Evolutionary conservation across 2,888 invertebrate species (phyloP).

Genomic region (Ennomos quercinarius): DNA sequence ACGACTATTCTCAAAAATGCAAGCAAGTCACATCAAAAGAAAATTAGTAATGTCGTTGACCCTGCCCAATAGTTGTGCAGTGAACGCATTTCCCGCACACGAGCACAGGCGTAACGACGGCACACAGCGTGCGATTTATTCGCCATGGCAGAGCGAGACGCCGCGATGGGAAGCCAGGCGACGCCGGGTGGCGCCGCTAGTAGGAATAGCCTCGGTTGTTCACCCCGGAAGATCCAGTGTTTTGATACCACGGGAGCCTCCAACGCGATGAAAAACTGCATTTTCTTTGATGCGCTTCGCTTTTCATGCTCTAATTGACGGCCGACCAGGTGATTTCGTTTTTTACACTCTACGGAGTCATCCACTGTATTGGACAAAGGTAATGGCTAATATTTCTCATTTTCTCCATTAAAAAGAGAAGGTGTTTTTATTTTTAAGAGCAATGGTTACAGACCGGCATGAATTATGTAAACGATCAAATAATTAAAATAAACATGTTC

Average conservation of each 20-base stretch:
- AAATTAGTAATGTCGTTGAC: slow-evolving; percentile 80
- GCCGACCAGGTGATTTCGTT: slow-evolving; percentile 60
- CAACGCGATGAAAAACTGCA: slow-evolving; percentile 79
- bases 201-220: slow-evolving; percentile 73
- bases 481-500: too few relatives aligned
- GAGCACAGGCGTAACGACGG: slow-evolving; percentile 46
- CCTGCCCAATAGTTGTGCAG: slow-evolving; percentile 80
- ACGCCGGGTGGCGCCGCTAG: slow-evolving; percentile 64
- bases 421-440: too few relatives aligned
- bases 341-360: slow-evolving; percentile 18
- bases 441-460: too few relatives aligned
- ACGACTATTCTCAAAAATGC: too few relatives aligned
- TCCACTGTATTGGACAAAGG: too few relatives aligned
- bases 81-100: slow-evolving; percentile 82
- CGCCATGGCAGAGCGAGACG: slow-evolving; percentile 55
- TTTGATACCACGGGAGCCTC: slow-evolving; percentile 83
- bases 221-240: slow-evolving; percentile 85
- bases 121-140: slow-evolving; percentile 68
- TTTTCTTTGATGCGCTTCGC: slow-evolving; percentile 82
- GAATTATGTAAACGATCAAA: too few relatives aligned
- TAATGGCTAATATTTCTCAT: too few relatives aligned
- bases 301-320: slow-evolving; percentile 82
- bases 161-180: slow-evolving; percentile 51
- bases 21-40: slow-evolving; percentile 45
- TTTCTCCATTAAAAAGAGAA: too few relatives aligned